phyloP scores from a whole-genome alignment of 1,140 invertebrate species.

The Trinorchestia longiramus region DNA sequence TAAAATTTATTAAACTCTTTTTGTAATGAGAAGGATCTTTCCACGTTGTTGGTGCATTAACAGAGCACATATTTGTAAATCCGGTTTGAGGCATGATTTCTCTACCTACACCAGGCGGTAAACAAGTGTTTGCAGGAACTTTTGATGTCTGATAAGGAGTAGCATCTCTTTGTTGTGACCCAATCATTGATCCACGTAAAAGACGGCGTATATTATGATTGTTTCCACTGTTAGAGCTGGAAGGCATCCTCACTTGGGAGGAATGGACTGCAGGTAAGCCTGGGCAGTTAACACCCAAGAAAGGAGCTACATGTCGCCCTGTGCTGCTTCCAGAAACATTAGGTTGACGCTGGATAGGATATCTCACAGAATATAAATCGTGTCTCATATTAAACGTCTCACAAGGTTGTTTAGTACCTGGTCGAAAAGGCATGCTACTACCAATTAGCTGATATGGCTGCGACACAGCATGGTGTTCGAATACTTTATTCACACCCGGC shows the following conservation, averaged over 20 bases:
- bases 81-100: not conserved
- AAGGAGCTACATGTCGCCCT: not conserved
- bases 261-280: not conserved
- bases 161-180: not conserved
- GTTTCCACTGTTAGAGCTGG: not conserved
- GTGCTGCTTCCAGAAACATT: not conserved
- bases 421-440: not conserved
- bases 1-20: not conserved
- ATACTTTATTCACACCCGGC: not conserved
- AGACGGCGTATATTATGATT: constrained; percentile 10
- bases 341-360: not conserved
- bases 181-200: not conserved
- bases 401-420: not conserved
- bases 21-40: constrained; percentile 25
- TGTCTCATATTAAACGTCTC: not conserved
- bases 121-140: not conserved
- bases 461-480: not conserved
- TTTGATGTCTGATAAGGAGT: not conserved
- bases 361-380: not conserved
- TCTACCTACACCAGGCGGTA: not conserved
- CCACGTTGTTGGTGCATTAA: not conserved
- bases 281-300: not conserved
- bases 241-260: not conserved
- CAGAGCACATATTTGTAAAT: not conserved
- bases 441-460: not conserved